Evolutionary conservation across 2,797 vertebrate genomes (phyloP).

Genomic region (Helarctos malayanus): DNA sequence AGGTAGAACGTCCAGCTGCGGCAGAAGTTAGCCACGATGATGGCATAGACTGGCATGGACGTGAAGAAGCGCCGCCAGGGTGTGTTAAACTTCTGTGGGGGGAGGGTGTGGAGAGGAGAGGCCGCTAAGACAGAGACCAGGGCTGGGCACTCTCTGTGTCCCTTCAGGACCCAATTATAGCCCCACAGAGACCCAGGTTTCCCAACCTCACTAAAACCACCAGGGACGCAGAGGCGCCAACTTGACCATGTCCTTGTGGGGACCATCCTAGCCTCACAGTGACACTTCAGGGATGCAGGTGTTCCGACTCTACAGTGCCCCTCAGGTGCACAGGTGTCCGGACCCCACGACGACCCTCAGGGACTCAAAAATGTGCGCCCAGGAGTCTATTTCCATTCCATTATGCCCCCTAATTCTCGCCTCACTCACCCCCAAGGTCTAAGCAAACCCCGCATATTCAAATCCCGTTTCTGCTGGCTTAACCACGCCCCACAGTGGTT

Average conservation of each 20-base stretch:
- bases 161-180: background rate
- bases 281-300: background rate
- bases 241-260: background rate
- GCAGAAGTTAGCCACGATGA: slow-evolving; percentile 97
- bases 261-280: background rate
- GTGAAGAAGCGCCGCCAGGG: slow-evolving; percentile 96
- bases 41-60: slow-evolving; percentile 97
- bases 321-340: background rate
- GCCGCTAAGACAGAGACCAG: background rate
- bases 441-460: background rate
- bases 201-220: background rate
- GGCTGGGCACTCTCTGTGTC: background rate
- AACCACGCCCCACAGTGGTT: background rate
- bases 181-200: background rate
- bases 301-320: background rate
- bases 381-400: background rate
- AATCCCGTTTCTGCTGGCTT: background rate
- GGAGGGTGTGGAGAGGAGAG: background rate
- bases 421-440: background rate
- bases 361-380: background rate
- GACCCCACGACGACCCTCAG: background rate
- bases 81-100: slow-evolving; percentile 94
- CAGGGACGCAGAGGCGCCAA: too few relatives aligned
- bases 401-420: background rate
- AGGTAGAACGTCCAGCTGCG: slow-evolving; percentile 98